Percentiles rank a stretch among this genome's conserved stretches.
Evolutionary conservation across 2,888 invertebrate species (phyloP).

Genomic region (Autographa pulchrina): DNA sequence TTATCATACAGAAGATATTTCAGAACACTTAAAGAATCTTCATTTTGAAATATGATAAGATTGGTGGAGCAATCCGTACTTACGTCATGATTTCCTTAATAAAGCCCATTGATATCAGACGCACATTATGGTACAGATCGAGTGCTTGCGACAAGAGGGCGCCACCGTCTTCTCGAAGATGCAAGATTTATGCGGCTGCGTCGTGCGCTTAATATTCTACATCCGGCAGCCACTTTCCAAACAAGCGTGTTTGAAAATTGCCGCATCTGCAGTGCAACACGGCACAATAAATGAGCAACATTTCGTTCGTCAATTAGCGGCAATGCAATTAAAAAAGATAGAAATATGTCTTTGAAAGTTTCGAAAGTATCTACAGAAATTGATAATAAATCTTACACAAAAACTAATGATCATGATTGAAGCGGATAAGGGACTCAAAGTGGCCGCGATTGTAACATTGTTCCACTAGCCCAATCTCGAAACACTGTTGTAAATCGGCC

Average conservation of each 20-base stretch:
- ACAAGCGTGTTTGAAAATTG: conserved; percentile 73
- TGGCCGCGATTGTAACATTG: neutral
- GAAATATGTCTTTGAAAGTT: conserved; percentile 6
- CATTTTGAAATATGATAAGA: conserved; percentile 28
- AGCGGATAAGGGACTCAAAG: neutral
- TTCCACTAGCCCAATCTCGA: conserved; percentile 9
- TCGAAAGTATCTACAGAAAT: conserved; percentile 7
- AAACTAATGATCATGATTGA: conserved; percentile 1
- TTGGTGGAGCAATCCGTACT: conserved; percentile 31
- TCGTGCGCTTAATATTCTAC: conserved; percentile 72
- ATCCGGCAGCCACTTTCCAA: conserved; percentile 79
- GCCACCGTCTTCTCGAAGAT: conserved; percentile 65
- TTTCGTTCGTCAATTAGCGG: conserved; percentile 29
- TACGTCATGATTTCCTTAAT: conserved; percentile 53
- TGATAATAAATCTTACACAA: neutral
- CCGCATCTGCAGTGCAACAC: conserved; percentile 67
- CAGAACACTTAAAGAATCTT: conserved; percentile 15
- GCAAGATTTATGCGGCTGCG: conserved; percentile 74
- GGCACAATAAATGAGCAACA: conserved; percentile 58
- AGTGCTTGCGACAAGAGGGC: conserved; percentile 64
- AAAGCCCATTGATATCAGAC: conserved; percentile 44
- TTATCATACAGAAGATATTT: conserved; percentile 1
- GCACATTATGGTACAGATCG: conserved; percentile 51
- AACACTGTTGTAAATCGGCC: neutral
- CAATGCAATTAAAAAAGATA: conserved; percentile 3